A percentile compares a stretch with the other conserved stretches of the same genome.
phyloP scores from a whole-genome alignment of 2,113 vertebrate genomes.

The Gymnobelideus leadbeateri region DNA sequence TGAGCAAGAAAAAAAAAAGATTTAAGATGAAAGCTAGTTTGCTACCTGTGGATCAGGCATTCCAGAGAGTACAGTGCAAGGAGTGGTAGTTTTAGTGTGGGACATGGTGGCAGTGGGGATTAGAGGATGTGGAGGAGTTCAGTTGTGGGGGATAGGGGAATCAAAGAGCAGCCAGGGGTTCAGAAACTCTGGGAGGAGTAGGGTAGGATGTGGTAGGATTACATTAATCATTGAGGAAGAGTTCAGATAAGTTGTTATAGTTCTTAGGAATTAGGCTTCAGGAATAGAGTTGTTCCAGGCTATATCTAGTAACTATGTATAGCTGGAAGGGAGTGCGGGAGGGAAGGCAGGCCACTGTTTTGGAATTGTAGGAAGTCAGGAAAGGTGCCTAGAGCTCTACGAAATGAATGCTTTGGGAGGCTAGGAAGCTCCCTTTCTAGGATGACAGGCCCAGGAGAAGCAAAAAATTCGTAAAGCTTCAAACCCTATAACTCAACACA shows the following conservation, averaged over 20 bases:
- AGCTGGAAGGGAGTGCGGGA: neutral
- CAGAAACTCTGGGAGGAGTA: neutral
- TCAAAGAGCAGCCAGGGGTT: neutral
- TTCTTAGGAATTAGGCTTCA: neutral
- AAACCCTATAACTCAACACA: neutral
- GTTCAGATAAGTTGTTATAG: neutral
- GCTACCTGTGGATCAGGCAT: neutral
- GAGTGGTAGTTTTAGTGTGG: neutral
- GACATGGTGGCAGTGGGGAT: neutral
- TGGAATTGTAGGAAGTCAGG: neutral
- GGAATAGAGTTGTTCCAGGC: neutral
- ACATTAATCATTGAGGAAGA: neutral
- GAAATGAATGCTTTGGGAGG: neutral
- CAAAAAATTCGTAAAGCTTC: neutral
- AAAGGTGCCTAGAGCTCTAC: neutral
- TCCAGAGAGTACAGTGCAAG: neutral
- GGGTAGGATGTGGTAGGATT: neutral
- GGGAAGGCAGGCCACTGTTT: neutral
- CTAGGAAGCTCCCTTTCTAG: neutral
- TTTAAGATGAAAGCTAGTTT: neutral
- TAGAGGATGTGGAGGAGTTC: too few relatives aligned
- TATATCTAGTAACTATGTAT: slow-evolving; percentile 6
- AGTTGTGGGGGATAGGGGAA: too few relatives aligned
- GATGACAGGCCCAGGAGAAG: neutral
- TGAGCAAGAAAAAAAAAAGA: neutral